Evolutionary conservation across 1,140 invertebrate species (phyloP), one percentile per base, ranked within the genome.

Genomic region (Ganaspis sp.): DNA sequence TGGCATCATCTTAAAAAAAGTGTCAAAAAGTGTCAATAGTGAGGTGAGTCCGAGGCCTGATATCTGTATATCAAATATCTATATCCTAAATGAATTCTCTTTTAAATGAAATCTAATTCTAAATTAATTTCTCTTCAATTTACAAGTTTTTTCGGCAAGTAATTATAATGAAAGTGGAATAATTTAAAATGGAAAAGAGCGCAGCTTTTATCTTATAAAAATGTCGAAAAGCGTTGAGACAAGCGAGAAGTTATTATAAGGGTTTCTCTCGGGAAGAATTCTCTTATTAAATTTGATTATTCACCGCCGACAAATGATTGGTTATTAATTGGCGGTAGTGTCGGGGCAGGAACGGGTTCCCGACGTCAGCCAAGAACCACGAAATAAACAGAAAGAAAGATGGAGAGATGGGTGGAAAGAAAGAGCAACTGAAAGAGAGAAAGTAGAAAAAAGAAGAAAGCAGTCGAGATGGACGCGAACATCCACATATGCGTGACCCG

Each of bases 231-330:
- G 5, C 12, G 9, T 8, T 15, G 58, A 12, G 58, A 64, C 58
- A 64, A 29, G 58, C 58, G 58, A 64, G 26, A 29, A 64, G 26
- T 64, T 64, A 64, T 64, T 64, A 49, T 49, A 64, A 64, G 58
- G 26, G 23, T 42, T 74, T 42, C 34, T 42, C 17, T 12, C 45
- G 15, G 38, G 49, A 40, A 58, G 53, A 42, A 74, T 74, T 74
- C 72, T 74, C 58, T 74, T 64, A 74, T 74, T 74, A 74, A 74
- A 74, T 74, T 74, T 74, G 53, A 74, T 74, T 74, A 74, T 74
- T 58, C 72, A 45, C 53, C 72, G 72, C 72, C 58, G 72, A 74
- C 72, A 74, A 74, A 74, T 64, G 72, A 74, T 74, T 74, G 23
- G 54, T 54, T 58, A 49, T 74, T 74, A 74, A 74, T 74, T 74